Conservation (phyloP, 2,888 invertebrate species). For the Andrena chrysosceles region DNA sequence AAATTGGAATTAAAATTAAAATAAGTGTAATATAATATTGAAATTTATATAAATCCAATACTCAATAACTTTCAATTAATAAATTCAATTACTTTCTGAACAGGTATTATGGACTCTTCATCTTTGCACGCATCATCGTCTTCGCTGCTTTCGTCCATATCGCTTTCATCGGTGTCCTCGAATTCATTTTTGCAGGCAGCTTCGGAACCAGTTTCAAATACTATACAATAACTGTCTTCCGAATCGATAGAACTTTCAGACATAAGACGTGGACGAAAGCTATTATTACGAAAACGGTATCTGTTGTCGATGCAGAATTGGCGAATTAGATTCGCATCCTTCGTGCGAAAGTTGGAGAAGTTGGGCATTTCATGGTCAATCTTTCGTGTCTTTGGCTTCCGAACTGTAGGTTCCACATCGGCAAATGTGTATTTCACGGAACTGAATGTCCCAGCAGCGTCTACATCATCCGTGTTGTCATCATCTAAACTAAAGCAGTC, state of each 20-base stretch:
- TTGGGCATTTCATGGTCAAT: conserved; percentile 26
- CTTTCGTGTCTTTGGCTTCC: conserved; percentile 49
- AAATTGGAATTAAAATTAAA: too few relatives aligned
- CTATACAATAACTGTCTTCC: conserved; percentile 79
- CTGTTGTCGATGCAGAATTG: conserved; percentile 29
- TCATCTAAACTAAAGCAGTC: conserved; percentile 40
- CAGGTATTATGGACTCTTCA: not conserved
- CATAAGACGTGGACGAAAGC: conserved; percentile 64
- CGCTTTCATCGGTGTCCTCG: conserved; percentile 49
- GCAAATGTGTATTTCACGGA: conserved; percentile 56
- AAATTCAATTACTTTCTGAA: conserved; percentile 47
- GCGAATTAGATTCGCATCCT: conserved; percentile 48
- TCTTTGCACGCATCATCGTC: conserved; percentile 36
- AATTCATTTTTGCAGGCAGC: conserved; percentile 59
- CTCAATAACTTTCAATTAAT: too few relatives aligned
- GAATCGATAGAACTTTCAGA: conserved; percentile 81
- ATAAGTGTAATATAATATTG: too few relatives aligned
- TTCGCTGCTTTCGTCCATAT: conserved; percentile 41
- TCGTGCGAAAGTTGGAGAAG: conserved; percentile 53
- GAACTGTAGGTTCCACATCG: conserved; percentile 61
- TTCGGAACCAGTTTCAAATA: conserved; percentile 75
- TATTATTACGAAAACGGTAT: conserved; percentile 38
- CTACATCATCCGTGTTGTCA: conserved; percentile 40
- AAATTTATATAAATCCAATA: too few relatives aligned
- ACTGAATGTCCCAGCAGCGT: conserved; percentile 9